Base-by-base conservation (phyloP, 2,888 invertebrate genomes). In the Ochropleura plecta region DNA sequence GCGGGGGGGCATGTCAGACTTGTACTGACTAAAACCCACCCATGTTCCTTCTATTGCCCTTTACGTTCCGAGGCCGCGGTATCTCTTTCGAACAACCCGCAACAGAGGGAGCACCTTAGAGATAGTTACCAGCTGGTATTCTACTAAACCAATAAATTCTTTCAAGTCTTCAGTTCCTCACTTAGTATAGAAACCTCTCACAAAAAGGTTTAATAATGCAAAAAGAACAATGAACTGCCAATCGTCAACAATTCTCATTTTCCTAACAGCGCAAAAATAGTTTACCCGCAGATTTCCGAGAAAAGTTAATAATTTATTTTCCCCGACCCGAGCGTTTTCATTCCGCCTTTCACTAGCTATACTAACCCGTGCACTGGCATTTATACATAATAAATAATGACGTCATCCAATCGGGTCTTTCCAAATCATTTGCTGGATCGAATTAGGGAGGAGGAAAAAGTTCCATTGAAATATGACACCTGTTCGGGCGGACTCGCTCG, bases 381-480 rank as follows among this genome's bases (percentile, higher is more conserved):
- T 76, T 71, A 84, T 78, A 80, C 73, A 84, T 78, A 79, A 85
- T 84, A 82, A 79, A 80, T 70, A 85, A 87, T 84, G 87, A 89
- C 81, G 81, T 86, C 86, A 85, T 85, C 82, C 87, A 91, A 92
- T 92, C 90, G 88, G 80, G 71, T 78, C 85, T 89, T 92, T 92
- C 91, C 92, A 82, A 89, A 88, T 90, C 92, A 92, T 93, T 93
- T 91, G 84, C 83, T 88, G 87, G 88, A 90, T 89, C 82, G 87
- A 89, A 89, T 89, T 86, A 87, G 66, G 85, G 85, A 79, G 82
- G 64, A 82, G 83, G 82, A 84, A 86, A 88, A 88, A 89, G 83
- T 89, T 88, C 77, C 71, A 86, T 88, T 91, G 92, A 91, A 91
- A 89, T 92, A 92, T 90, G 90, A 90, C 89, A 92, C 92, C 92